A percentile compares a stretch with the other conserved stretches of the same genome.
Evolutionary conservation across 2,797 vertebrate species (phyloP).

Genomic region (Lagocephalus sceleratus): DNA sequence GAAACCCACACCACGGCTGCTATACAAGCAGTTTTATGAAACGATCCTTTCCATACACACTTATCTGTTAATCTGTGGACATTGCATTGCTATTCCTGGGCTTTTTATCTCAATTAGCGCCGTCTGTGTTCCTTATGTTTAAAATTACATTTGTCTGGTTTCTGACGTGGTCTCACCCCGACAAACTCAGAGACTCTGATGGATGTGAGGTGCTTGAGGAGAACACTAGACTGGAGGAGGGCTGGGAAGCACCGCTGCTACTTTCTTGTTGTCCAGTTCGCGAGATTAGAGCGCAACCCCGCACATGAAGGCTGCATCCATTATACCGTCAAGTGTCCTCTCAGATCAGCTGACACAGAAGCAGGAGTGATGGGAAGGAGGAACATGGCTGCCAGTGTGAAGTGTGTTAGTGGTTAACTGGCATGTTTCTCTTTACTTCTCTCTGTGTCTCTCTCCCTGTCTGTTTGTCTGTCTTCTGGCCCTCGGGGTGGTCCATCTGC

Average conservation of each 20-base stretch:
- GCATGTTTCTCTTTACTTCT: slow-evolving; percentile 41
- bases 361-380: slow-evolving; percentile 24
- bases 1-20: too few species aligned
- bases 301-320: background rate
- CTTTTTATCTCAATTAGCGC: background rate
- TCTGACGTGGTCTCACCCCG: too few species aligned
- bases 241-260: background rate
- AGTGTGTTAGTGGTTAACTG: slow-evolving; percentile 60
- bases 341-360: slow-evolving; percentile 16
- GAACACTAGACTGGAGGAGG: background rate
- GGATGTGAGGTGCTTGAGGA: too few species aligned
- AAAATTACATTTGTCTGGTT: too few species aligned
- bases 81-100: background rate
- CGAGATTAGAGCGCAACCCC: background rate
- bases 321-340: background rate
- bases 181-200: too few species aligned
- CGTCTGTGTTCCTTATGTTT: background rate
- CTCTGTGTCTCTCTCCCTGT: slow-evolving; percentile 17
- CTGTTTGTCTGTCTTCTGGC: slow-evolving; percentile 11
- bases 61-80: background rate
- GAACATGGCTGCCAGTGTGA: slow-evolving; percentile 36
- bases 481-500: slow-evolving; percentile 71
- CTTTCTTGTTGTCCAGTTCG: background rate
- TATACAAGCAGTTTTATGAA: too few species aligned
- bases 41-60: too few species aligned